phyloP scores from a whole-genome alignment of 1,140 invertebrate genomes.

The Gonatopus flavifemur region DNA sequence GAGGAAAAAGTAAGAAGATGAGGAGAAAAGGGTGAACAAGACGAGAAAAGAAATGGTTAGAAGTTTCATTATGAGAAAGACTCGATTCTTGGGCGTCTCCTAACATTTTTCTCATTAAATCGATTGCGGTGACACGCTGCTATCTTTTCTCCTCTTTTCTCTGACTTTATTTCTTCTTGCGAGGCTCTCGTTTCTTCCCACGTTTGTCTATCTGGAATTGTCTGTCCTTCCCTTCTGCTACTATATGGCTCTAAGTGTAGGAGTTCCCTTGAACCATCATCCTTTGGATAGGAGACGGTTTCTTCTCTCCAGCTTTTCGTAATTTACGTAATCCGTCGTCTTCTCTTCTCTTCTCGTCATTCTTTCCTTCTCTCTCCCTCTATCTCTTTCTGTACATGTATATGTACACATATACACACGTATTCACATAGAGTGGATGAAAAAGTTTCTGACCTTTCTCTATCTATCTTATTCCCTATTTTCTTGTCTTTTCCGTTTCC shows the following conservation, averaged over 20 bases:
- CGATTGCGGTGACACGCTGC: slow-evolving; percentile 20
- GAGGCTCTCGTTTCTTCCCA: slow-evolving; percentile 1
- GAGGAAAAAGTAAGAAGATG: background rate
- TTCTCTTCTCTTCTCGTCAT: background rate
- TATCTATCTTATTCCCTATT: no score
- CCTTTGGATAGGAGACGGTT: background rate
- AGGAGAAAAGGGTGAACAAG: background rate
- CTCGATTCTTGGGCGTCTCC: slow-evolving; percentile 10
- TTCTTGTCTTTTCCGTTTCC: background rate
- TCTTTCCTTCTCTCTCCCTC: background rate
- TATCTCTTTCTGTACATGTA: background rate
- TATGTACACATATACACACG: slow-evolving; percentile 1
- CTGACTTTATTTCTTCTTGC: no score
- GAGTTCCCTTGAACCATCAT: slow-evolving; percentile 6
- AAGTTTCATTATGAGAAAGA: background rate
- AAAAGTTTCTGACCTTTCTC: slow-evolving; percentile 25
- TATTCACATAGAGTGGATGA: slow-evolving; percentile 17
- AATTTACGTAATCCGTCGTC: slow-evolving; percentile 30
- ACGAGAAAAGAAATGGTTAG: background rate
- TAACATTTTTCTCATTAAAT: slow-evolving; percentile 29
- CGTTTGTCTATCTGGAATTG: background rate
- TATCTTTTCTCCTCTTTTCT: slow-evolving; percentile 18
- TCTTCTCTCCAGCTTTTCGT: slow-evolving; percentile 16
- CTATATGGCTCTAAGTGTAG: no score
- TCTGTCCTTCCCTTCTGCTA: background rate